Conservation (phyloP, 2,113 vertebrate genomes). For the Corythornis madagascariensis region DNA sequence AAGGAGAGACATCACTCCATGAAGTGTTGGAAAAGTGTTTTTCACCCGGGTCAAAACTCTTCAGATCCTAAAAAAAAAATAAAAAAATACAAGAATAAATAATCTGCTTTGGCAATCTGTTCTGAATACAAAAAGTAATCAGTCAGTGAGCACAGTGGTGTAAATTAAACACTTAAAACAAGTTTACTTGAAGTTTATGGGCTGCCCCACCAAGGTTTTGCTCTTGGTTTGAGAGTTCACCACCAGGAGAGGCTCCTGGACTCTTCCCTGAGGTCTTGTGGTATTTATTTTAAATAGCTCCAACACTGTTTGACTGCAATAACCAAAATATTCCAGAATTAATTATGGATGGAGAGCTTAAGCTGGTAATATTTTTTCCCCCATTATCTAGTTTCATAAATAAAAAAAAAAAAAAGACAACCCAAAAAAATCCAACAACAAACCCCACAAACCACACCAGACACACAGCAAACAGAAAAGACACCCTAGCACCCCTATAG, state of each 20-base stretch:
- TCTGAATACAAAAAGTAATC: not conserved
- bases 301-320: not conserved
- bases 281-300: not conserved
- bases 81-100: not conserved
- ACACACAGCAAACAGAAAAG: not conserved
- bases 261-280: not conserved
- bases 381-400: not conserved
- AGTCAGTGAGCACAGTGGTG: not conserved
- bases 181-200: not conserved
- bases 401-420: not conserved
- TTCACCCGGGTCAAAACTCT: conserved; percentile 81
- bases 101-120: not conserved
- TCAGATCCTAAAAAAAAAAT: conserved; percentile 71
- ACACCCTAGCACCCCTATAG: not conserved
- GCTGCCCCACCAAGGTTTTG: not conserved
- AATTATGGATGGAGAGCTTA: not conserved
- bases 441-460: too few relatives aligned
- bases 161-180: not conserved
- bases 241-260: not conserved
- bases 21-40: conserved; percentile 80
- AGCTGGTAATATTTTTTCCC: not conserved
- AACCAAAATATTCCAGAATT: not conserved
- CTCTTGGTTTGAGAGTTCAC: not conserved
- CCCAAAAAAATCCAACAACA: too few relatives aligned
- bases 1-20: conserved; percentile 82